Evolutionary conservation across 2,113 vertebrate species (phyloP).

Genomic region (Epinephelus lanceolatus): DNA sequence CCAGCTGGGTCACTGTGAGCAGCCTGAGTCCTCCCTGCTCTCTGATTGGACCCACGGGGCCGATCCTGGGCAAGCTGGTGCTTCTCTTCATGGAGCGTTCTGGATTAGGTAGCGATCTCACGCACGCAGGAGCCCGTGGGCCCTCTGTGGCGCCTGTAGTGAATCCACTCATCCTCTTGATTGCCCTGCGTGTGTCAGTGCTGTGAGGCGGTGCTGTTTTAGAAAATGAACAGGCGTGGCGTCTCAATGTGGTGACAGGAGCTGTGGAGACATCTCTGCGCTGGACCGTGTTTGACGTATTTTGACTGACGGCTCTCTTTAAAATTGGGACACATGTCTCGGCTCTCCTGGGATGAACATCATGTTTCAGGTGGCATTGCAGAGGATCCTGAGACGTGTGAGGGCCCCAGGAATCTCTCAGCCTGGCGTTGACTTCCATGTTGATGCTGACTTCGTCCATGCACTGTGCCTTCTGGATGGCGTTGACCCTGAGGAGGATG

Average conservation of each 20-base stretch:
- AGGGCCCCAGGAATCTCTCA: constrained; percentile 75
- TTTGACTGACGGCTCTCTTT: constrained; percentile 72
- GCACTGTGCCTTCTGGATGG: constrained; percentile 66
- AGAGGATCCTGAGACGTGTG: background rate
- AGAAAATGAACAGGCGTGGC: fast-evolving
- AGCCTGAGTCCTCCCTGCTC: constrained; percentile 73
- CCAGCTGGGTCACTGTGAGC: constrained; percentile 78
- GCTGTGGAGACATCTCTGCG: constrained; percentile 62
- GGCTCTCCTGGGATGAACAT: constrained; percentile 34
- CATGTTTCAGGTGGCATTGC: background rate
- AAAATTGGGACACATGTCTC: constrained; percentile 70
- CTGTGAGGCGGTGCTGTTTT: background rate
- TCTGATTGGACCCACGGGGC: constrained; percentile 59
- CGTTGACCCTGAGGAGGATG: constrained; percentile 80
- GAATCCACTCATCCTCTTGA: background rate
- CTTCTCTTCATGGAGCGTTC: constrained; percentile 4
- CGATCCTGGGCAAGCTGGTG: background rate
- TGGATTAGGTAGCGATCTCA: background rate
- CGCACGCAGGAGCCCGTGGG: constrained; percentile 26
- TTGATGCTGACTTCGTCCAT: constrained; percentile 59
- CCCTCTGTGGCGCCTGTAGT: constrained; percentile 46
- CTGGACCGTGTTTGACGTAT: constrained; percentile 68
- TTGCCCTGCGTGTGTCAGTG: background rate
- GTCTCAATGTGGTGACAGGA: constrained; percentile 61
- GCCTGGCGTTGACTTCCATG: constrained; percentile 48